phyloP scores from a whole-genome alignment of 2,888 invertebrate genomes.

The Thecophora atra region DNA sequence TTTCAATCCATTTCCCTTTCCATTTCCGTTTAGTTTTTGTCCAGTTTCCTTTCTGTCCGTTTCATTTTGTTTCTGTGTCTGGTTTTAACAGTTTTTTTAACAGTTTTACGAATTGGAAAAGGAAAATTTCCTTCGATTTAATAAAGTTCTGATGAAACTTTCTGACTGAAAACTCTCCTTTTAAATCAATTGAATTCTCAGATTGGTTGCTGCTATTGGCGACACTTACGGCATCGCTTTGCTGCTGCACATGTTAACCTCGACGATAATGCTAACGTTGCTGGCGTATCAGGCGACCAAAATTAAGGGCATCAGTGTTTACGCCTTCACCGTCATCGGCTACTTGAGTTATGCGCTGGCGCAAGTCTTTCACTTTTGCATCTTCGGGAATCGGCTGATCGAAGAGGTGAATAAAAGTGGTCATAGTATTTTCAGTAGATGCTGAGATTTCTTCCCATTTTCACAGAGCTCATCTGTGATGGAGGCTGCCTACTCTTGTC shows the following conservation, averaged over 20 bases:
- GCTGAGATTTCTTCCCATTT: not conserved
- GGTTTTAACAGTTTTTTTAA: too few species aligned
- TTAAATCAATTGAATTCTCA: too few species aligned
- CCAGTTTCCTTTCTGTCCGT: too few species aligned
- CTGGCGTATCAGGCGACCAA: slow-evolving; percentile 89
- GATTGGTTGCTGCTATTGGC: slow-evolving; percentile 82
- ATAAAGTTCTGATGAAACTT: too few species aligned
- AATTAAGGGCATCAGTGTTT: slow-evolving; percentile 80
- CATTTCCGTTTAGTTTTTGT: too few species aligned
- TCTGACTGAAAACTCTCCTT: too few species aligned
- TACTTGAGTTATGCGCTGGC: slow-evolving; percentile 82
- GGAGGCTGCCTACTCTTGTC: slow-evolving; percentile 91
- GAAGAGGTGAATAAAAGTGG: slow-evolving; percentile 74
- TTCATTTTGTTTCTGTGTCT: too few species aligned
- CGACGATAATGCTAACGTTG: slow-evolving; percentile 83
- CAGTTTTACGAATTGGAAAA: too few species aligned
- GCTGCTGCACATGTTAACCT: slow-evolving; percentile 84
- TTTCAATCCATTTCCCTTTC: too few species aligned
- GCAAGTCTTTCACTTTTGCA: slow-evolving; percentile 88
- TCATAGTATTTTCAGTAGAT: not conserved
- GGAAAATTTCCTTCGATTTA: too few species aligned
- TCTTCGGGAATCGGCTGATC: slow-evolving; percentile 85
- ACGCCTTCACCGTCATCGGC: slow-evolving; percentile 81
- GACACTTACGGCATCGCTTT: slow-evolving; percentile 87
- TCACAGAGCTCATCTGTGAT: slow-evolving; percentile 87